Percentiles rank a stretch among this genome's conserved stretches.
Conservation (phyloP, 1,140 invertebrate genomes). For the Orchestia grillus region DNA sequence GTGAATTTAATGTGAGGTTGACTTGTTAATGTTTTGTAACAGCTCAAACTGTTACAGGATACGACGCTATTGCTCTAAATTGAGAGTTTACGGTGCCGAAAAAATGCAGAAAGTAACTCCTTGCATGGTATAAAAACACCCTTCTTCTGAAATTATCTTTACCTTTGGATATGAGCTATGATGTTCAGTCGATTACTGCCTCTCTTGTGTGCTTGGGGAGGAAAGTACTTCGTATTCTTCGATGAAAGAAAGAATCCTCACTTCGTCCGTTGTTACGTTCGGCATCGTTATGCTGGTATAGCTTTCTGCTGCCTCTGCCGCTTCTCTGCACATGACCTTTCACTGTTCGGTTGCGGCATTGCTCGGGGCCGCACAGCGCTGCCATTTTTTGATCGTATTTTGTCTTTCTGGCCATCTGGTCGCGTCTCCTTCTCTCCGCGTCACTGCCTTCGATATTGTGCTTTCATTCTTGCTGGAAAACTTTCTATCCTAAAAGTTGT, state of each 20-base stretch:
- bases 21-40: neutral
- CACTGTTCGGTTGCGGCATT: conserved; percentile 44
- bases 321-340: conserved; percentile 40
- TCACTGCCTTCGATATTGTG: neutral
- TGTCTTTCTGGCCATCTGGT: conserved; percentile 47
- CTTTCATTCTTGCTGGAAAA: neutral
- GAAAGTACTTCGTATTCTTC: neutral
- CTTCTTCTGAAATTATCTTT: neutral
- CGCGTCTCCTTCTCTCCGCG: neutral
- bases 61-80: neutral
- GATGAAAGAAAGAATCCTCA: neutral
- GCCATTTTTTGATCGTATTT: conserved; percentile 31
- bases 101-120: neutral
- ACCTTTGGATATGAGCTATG: neutral
- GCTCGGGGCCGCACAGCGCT: conserved; percentile 24
- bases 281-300: neutral
- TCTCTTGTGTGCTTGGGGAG: neutral
- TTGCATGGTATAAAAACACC: neutral
- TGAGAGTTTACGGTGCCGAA: neutral
- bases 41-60: neutral
- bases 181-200: neutral
- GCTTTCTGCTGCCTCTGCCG: neutral
- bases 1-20: neutral
- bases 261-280: neutral
- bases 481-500: neutral